A percentile compares a stretch with the other conserved stretches of the same genome.
Conservation (phyloP, 2,113 vertebrate genomes). For the Colius striatus region DNA sequence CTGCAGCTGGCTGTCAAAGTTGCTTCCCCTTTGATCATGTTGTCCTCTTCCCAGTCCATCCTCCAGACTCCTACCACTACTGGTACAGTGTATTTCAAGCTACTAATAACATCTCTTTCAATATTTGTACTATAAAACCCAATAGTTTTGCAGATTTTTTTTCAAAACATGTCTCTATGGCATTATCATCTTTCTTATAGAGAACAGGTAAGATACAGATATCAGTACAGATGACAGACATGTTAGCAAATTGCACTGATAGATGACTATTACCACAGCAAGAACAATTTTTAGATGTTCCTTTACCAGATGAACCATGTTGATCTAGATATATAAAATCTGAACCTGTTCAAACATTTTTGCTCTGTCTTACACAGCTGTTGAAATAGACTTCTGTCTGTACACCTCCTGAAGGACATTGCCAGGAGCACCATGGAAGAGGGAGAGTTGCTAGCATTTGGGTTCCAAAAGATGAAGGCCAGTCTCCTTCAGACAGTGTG, state of each 20-base stretch:
- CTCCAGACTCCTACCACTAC: background rate
- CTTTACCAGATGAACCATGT: background rate
- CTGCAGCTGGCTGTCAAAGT: background rate
- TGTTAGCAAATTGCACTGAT: background rate
- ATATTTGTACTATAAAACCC: background rate
- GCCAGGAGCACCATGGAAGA: background rate
- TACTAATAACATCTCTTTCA: background rate
- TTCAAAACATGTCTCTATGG: background rate
- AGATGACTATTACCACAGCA: background rate
- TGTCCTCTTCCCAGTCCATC: background rate
- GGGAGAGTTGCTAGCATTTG: background rate
- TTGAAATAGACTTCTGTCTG: background rate
- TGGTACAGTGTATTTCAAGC: background rate
- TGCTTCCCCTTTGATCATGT: background rate
- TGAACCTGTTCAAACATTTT: background rate
- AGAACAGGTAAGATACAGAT: background rate
- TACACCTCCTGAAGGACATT: background rate
- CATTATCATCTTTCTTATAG: background rate
- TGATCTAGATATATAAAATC: background rate
- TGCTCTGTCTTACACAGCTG: background rate
- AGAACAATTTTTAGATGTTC: background rate
- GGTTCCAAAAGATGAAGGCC: background rate
- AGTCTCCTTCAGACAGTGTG: background rate
- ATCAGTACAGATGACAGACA: background rate
- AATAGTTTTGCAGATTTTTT: background rate